Percentiles rank a stretch among this genome's conserved stretches.
phyloP scores from a whole-genome alignment of 2,888 invertebrate species.

The Mesorhabditis spiculigera region DNA sequence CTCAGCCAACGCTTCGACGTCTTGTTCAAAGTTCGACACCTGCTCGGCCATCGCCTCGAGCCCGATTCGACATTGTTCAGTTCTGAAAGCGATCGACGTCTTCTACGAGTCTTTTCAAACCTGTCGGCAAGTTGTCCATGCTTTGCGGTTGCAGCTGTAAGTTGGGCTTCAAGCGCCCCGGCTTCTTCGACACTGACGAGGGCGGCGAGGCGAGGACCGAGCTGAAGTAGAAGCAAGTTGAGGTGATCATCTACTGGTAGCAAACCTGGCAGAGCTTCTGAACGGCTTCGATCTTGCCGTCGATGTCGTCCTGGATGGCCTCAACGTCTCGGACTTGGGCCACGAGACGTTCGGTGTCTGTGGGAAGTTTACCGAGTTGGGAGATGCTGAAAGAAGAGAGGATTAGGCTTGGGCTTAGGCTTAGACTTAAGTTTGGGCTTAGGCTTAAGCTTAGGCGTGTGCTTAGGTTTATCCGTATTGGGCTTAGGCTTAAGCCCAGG shows the following conservation, averaged over 20 bases:
- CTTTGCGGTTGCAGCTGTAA: no score
- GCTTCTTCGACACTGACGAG: no score
- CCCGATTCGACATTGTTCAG: not conserved
- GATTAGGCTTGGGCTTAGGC: not conserved
- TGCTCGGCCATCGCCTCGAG: conserved; percentile 13
- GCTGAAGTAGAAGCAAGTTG: conserved; percentile 11
- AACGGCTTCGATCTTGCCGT: not conserved
- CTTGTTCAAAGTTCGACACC: conserved; percentile 49
- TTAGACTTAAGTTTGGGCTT: not conserved
- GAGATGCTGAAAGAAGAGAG: not conserved
- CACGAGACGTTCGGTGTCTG: not conserved
- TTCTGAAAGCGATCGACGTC: not conserved
- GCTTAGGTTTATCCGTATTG: not conserved
- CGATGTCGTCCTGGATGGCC: not conserved
- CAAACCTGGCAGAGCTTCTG: not conserved
- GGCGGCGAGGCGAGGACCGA: conserved; percentile 25
- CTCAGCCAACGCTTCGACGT: conserved; percentile 75
- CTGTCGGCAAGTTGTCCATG: conserved; percentile 79
- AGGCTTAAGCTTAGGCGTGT: not conserved
- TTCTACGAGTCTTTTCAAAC: conserved; percentile 70
- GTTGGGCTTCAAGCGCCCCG: no score
- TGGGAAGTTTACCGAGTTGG: not conserved
- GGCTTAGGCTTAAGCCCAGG: not conserved
- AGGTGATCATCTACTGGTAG: not conserved
- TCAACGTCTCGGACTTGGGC: not conserved